phyloP scores from a whole-genome alignment of 2,797 vertebrate genomes.

The Esox lucius region DNA sequence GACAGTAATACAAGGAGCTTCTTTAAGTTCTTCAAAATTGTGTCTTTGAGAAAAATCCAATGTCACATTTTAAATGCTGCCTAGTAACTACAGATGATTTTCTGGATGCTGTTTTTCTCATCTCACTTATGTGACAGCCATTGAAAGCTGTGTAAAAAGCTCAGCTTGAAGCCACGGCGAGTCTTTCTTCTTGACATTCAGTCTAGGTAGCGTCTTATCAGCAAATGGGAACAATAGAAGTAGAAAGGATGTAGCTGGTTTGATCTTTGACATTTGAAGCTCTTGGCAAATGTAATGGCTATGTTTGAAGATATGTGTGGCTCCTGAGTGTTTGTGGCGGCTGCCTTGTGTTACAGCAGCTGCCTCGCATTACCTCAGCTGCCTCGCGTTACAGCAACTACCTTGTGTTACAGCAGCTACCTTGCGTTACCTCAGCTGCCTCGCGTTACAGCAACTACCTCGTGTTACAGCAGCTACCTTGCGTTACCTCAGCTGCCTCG shows the following conservation, averaged over 20 bases:
- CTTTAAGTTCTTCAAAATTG: not conserved
- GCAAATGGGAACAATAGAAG: not conserved
- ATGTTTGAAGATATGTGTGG: not conserved
- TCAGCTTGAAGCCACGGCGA: constrained; percentile 5
- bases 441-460: too few relatives aligned
- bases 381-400: too few relatives aligned
- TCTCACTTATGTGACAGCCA: constrained; percentile 27
- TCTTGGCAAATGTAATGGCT: not conserved
- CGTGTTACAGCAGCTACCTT: too few relatives aligned
- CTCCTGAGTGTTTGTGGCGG: not conserved
- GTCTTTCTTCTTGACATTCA: constrained; percentile 7
- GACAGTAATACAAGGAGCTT: constrained; percentile 4
- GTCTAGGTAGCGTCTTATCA: constrained; percentile 13
- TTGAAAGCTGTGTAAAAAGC: constrained; percentile 15
- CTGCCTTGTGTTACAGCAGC: not conserved
- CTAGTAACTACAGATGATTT: constrained; percentile 16
- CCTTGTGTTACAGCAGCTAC: too few relatives aligned
- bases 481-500: not conserved
- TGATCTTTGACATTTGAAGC: constrained; percentile 8
- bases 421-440: not conserved
- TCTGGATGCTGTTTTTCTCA: not conserved
- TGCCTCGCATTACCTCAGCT: not conserved
- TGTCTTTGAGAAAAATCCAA: constrained; percentile 10
- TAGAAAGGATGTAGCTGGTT: constrained; percentile 1
- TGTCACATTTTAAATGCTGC: constrained; percentile 13